Evolutionary conservation across 2,888 invertebrate species (phyloP).

Genomic region (Orthosia incerta): DNA sequence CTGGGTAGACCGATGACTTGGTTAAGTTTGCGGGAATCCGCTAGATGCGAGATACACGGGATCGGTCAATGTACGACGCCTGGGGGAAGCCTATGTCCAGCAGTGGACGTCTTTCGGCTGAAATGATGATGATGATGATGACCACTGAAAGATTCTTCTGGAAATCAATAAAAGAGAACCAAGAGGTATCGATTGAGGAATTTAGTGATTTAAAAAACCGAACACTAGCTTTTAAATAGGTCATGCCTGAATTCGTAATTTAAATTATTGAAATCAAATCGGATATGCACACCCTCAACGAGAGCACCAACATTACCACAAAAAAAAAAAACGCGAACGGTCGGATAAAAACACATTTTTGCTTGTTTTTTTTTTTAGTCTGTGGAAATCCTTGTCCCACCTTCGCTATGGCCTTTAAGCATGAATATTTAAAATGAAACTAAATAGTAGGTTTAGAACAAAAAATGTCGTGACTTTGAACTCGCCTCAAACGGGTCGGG

Average conservation of each 20-base stretch:
- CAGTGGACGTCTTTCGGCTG: too few relatives aligned
- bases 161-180: too few relatives aligned
- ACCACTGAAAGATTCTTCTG: too few relatives aligned
- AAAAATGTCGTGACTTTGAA: constrained; percentile 50
- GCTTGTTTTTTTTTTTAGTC: not conserved
- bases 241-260: not conserved
- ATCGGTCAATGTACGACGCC: too few relatives aligned
- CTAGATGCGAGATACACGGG: too few relatives aligned
- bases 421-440: constrained; percentile 33
- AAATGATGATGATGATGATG: too few relatives aligned
- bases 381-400: not conserved
- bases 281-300: not conserved
- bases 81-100: too few relatives aligned
- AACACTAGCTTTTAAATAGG: not conserved
- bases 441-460: constrained; percentile 14
- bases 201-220: too few relatives aligned
- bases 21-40: too few relatives aligned
- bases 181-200: too few relatives aligned
- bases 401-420: not conserved
- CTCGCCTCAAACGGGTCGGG: constrained; percentile 6
- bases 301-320: not conserved
- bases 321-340: too few relatives aligned
- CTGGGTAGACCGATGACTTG: too few relatives aligned
- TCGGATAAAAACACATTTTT: not conserved
- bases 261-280: not conserved